phyloP scores from a whole-genome alignment of 2,113 vertebrate species.

The Prunella himalayana region DNA sequence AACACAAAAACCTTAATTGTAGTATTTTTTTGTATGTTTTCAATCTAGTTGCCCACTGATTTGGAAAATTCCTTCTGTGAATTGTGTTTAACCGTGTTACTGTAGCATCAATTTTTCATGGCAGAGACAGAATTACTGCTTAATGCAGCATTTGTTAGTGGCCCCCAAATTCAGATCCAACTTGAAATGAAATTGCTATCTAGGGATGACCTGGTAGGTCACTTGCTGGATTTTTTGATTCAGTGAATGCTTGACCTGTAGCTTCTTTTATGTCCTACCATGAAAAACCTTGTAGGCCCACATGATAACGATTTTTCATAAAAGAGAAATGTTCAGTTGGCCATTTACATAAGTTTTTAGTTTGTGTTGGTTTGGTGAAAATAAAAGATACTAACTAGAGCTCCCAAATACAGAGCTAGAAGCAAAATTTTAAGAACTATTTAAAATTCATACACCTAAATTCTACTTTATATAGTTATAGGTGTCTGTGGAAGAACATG shows the following conservation, averaged over 20 bases:
- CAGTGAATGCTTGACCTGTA: background rate
- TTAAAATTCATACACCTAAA: background rate
- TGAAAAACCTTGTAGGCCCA: background rate
- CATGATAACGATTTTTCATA: background rate
- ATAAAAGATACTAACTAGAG: background rate
- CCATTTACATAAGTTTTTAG: background rate
- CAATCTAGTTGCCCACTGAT: background rate
- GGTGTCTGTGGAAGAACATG: background rate
- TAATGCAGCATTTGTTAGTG: background rate
- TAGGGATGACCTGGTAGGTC: background rate
- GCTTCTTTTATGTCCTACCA: background rate
- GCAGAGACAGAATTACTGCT: background rate
- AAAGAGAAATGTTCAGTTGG: background rate
- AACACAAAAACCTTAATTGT: background rate
- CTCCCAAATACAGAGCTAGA: background rate
- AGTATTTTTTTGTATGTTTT: background rate
- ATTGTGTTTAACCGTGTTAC: background rate
- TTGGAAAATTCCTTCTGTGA: background rate
- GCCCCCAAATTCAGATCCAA: background rate
- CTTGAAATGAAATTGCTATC: background rate
- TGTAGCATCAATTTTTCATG: background rate
- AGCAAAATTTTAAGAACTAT: background rate
- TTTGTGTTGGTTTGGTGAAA: background rate
- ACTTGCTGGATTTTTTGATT: background rate
- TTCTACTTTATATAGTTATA: background rate